Percentiles rank a stretch among this genome's conserved stretches.
phyloP scores from a whole-genome alignment of 2,797 vertebrate genomes.

The Anableps anableps region DNA sequence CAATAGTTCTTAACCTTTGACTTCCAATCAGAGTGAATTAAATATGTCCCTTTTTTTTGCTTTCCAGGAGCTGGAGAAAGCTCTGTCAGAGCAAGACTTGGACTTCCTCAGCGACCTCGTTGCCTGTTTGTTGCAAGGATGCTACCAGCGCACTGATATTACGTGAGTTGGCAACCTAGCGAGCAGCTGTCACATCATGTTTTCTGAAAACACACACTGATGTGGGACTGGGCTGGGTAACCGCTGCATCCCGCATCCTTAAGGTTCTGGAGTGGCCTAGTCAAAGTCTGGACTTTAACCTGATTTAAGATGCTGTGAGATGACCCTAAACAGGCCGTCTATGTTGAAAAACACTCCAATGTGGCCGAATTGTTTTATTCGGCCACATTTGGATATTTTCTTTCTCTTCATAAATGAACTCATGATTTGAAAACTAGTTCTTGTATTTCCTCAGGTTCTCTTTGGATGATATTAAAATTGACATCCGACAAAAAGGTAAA shows the following conservation, averaged over 20 bases:
- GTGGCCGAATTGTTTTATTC: neutral
- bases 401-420: neutral
- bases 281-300: neutral
- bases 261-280: neutral
- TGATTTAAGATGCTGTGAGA: neutral
- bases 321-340: neutral
- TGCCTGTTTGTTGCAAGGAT: slow-evolving; percentile 95
- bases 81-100: slow-evolving; percentile 90
- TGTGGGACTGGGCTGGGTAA: neutral
- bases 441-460: neutral
- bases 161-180: slow-evolving; percentile 85
- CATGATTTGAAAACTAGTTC: neutral
- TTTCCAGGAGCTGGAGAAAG: slow-evolving; percentile 93
- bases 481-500: neutral
- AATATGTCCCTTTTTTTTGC: slow-evolving; percentile 22
- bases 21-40: neutral
- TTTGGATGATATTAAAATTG: neutral
- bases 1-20: neutral
- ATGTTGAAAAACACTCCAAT: neutral
- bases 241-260: neutral
- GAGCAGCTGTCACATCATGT: neutral
- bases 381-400: neutral
- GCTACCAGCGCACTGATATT: slow-evolving; percentile 97
- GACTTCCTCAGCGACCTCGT: slow-evolving; percentile 95
- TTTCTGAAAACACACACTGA: neutral